phyloP scores from a whole-genome alignment of 37 sponge, comb jelly and placozoan genomes.

The Halichondria panicea region DNA sequence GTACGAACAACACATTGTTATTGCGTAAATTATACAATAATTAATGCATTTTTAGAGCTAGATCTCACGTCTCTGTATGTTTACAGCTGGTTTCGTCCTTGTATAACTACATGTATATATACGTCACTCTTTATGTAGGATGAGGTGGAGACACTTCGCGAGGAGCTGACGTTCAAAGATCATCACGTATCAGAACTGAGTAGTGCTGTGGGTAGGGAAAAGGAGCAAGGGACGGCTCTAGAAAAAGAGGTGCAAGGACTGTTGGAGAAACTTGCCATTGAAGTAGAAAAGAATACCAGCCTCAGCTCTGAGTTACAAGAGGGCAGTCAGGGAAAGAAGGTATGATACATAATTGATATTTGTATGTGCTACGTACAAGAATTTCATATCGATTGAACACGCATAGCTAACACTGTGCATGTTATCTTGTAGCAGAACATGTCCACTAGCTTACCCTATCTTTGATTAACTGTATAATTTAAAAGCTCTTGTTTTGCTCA shows the following conservation, averaged over 20 bases:
- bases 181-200: conserved; percentile 43
- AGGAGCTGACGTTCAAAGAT: conserved; percentile 76
- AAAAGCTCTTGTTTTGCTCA: background rate
- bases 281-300: conserved; percentile 63
- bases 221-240: conserved; percentile 37
- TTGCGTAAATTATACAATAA: too few relatives aligned
- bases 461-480: too few relatives aligned
- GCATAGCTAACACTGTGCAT: too few relatives aligned
- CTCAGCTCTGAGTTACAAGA: conserved; percentile 69
- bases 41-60: too few relatives aligned
- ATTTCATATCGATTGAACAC: too few relatives aligned
- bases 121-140: conserved; percentile 13
- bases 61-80: too few relatives aligned
- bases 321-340: conserved; percentile 59
- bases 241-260: conserved; percentile 57
- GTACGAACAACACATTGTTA: too few relatives aligned
- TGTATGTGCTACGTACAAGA: too few relatives aligned
- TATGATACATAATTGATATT: background rate
- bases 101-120: too few relatives aligned
- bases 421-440: too few relatives aligned
- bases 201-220: conserved; percentile 37
- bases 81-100: too few relatives aligned
- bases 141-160: conserved; percentile 76
- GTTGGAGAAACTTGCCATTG: conserved; percentile 60
- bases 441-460: too few relatives aligned